Percentiles rank a stretch among this genome's conserved stretches.
phyloP scores from a whole-genome alignment of 2,888 invertebrate species.

The Drosophila emarginata region DNA sequence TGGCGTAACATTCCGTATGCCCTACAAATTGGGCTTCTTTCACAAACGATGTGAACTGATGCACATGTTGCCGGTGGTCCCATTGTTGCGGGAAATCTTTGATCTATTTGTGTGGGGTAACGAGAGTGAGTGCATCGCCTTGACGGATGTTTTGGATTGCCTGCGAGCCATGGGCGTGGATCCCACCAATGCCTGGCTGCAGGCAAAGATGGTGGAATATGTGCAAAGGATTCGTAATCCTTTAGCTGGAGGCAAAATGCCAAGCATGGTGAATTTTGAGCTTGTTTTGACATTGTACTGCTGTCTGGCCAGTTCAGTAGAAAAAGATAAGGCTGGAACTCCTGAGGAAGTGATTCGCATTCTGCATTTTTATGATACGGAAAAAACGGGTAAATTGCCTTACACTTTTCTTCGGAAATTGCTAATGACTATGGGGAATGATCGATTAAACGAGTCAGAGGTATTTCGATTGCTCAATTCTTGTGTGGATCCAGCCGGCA shows the following conservation, averaged over 20 bases:
- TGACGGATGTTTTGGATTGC: slow-evolving; percentile 28
- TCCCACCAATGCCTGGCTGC: slow-evolving; percentile 14
- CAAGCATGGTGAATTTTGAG: slow-evolving; percentile 17
- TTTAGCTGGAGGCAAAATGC: background rate
- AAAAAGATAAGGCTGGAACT: background rate
- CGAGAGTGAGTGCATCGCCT: slow-evolving; percentile 1
- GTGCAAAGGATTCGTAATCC: slow-evolving; percentile 6
- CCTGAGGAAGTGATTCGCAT: slow-evolving; percentile 3
- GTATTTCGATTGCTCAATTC: slow-evolving; percentile 15
- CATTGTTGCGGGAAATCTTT: slow-evolving; percentile 19
- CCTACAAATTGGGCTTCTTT: slow-evolving; percentile 16
- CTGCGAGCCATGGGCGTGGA: slow-evolving; percentile 33
- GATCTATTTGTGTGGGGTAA: slow-evolving; percentile 15
- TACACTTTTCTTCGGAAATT: slow-evolving; percentile 20
- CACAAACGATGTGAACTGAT: slow-evolving; percentile 27
- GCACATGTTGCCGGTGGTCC: slow-evolving; percentile 30
- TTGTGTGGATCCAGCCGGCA: slow-evolving; percentile 13
- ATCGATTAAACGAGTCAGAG: slow-evolving; percentile 21
- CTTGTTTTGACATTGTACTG: slow-evolving; percentile 27
- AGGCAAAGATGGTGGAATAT: slow-evolving; percentile 1
- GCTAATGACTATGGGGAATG: slow-evolving; percentile 26
- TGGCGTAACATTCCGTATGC: background rate
- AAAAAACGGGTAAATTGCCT: slow-evolving; percentile 7
- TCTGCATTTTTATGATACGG: slow-evolving; percentile 4
- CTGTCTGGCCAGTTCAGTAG: background rate